These are phyloP conservation scores for Meloe dianella DNA, from an alignment of 2,888 invertebrate genomes.

Conservation along the genomic window DNA sequence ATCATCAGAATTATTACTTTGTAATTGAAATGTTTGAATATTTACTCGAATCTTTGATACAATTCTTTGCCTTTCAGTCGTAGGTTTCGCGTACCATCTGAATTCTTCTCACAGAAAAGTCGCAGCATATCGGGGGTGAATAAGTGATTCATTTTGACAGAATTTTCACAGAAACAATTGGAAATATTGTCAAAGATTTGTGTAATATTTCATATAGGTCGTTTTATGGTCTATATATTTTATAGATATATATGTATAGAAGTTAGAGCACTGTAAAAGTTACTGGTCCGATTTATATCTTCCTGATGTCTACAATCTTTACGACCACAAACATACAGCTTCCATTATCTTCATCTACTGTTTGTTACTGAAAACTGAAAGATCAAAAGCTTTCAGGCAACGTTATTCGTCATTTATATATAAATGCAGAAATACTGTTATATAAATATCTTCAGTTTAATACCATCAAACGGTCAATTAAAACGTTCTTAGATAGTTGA, in stretches of 20 bases:
- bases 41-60: conserved; percentile 56
- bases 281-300: conserved; percentile 57
- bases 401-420: not conserved
- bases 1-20: conserved; percentile 26
- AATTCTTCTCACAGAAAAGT: conserved; percentile 61
- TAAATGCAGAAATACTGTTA: not conserved
- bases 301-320: conserved; percentile 54
- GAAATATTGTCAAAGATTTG: not conserved
- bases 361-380: not conserved
- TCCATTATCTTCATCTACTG: conserved; percentile 37
- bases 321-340: conserved; percentile 51
- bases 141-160: not conserved
- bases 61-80: conserved; percentile 64
- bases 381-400: not conserved
- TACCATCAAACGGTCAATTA: not conserved
- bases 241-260: conserved; percentile 47
- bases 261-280: conserved; percentile 52
- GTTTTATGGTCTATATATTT: conserved; percentile 46
- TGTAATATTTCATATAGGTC: not conserved
- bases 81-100: conserved; percentile 63
- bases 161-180: not conserved
- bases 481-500: not conserved
- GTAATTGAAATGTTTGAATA: not conserved
- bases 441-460: not conserved
- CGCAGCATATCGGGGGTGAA: conserved; percentile 36